A percentile compares a stretch with the other conserved stretches of the same genome.
Conservation (phyloP, 2,797 vertebrate species). For the Microcaecilia unicolor region DNA sequence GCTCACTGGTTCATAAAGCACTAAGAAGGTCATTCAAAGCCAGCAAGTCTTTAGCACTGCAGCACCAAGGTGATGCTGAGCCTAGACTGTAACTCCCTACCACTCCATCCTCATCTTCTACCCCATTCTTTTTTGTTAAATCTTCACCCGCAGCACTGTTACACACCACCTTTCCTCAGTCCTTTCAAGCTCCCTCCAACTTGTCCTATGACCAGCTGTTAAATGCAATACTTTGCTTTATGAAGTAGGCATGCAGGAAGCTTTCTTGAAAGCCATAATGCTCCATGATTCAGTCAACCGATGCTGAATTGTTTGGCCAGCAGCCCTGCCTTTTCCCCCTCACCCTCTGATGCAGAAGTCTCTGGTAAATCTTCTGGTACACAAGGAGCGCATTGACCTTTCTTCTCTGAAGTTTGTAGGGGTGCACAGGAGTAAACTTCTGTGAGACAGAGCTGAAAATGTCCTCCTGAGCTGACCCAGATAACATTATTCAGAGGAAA, state of each 20-base stretch:
- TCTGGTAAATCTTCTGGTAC: too few relatives aligned
- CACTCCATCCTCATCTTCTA: background rate
- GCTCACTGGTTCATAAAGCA: slow-evolving; percentile 38
- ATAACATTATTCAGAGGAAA: too few relatives aligned
- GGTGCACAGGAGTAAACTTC: too few relatives aligned
- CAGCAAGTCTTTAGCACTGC: slow-evolving; percentile 6
- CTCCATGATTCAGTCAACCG: background rate
- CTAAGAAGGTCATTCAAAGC: slow-evolving; percentile 28
- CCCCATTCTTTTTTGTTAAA: too few relatives aligned
- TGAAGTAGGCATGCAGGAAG: background rate
- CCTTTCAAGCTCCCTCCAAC: background rate
- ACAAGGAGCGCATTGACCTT: too few relatives aligned
- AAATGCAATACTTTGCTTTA: background rate
- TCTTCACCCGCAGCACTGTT: too few relatives aligned
- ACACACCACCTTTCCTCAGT: background rate
- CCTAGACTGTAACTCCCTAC: background rate
- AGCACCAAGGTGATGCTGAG: slow-evolving; percentile 7
- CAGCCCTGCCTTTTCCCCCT: too few relatives aligned
- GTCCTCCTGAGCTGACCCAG: too few relatives aligned
- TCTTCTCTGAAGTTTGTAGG: too few relatives aligned
- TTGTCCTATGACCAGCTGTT: background rate
- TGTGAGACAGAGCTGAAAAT: too few relatives aligned
- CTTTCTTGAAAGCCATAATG: background rate
- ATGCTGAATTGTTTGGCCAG: too few relatives aligned
- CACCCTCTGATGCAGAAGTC: too few relatives aligned